phyloP scores from a whole-genome alignment of 2,888 invertebrate genomes.

The Lumbricus terrestris region DNA sequence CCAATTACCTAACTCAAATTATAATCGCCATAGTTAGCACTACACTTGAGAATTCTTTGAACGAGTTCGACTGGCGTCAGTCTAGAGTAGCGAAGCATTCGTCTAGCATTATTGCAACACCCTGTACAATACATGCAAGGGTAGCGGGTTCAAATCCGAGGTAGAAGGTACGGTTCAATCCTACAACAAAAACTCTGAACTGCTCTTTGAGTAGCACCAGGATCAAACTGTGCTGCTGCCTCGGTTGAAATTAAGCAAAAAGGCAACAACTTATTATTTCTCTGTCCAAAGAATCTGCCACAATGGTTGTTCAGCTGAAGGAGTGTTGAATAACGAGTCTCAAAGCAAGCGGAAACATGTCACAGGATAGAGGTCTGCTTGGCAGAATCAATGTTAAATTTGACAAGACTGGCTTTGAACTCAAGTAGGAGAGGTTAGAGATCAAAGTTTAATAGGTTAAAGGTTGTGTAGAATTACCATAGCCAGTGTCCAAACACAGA shows the following conservation, averaged over 20 bases:
- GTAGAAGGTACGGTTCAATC: background rate
- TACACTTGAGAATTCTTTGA: background rate
- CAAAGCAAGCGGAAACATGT: too few species aligned
- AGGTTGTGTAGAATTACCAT: background rate
- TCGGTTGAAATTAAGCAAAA: background rate
- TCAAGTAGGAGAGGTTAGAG: background rate
- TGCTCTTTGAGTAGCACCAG: background rate
- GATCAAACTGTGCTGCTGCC: background rate
- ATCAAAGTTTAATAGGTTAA: background rate
- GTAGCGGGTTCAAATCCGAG: background rate
- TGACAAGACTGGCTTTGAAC: background rate
- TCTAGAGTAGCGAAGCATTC: background rate
- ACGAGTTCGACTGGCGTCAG: background rate
- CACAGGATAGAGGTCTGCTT: background rate
- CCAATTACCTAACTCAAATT: background rate
- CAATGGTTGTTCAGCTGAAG: background rate
- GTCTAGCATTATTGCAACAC: background rate
- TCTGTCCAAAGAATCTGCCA: background rate
- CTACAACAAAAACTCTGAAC: background rate
- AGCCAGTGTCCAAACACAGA: background rate
- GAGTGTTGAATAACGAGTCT: background rate
- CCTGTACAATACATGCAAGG: background rate
- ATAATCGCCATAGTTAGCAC: background rate
- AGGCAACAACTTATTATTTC: background rate
- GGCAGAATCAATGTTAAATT: background rate